phyloP scores from a whole-genome alignment of 1,140 invertebrate species.

The Drosophila varians region DNA sequence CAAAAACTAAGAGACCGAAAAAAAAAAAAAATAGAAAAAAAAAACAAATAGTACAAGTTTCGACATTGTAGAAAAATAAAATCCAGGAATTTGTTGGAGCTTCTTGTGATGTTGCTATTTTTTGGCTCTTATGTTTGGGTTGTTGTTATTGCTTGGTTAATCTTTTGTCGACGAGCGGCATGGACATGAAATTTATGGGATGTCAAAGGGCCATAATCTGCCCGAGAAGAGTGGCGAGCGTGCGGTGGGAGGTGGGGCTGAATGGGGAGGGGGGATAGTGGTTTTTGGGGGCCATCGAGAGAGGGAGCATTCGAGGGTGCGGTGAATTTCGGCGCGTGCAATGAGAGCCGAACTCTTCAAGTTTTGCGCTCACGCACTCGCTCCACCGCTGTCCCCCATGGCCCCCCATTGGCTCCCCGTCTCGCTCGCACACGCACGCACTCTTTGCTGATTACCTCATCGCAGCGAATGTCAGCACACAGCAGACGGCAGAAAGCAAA shows the following conservation, averaged over 20 bases:
- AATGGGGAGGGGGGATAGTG: neutral
- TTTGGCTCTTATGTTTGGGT: conserved; percentile 45
- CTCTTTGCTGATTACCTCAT: conserved; percentile 74
- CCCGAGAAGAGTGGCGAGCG: conserved; percentile 23
- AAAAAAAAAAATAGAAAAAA: neutral
- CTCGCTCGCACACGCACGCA: conserved; percentile 35
- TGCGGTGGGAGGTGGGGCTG: conserved; percentile 1
- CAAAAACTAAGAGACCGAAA: neutral
- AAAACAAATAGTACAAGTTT: conserved; percentile 46
- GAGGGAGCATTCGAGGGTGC: conserved; percentile 9
- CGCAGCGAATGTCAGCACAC: conserved; percentile 72
- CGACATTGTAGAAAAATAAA: conserved; percentile 32
- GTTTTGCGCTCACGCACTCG: conserved; percentile 59
- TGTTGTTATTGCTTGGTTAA: conserved; percentile 50
- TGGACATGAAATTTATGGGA: conserved; percentile 79
- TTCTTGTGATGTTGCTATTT: conserved; percentile 20
- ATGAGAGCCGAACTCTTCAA: conserved; percentile 56
- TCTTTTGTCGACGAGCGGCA: conserved; percentile 63
- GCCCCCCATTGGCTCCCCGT: neutral
- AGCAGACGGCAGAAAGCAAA: conserved; percentile 54
- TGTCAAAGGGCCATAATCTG: conserved; percentile 80
- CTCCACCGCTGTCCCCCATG: neutral
- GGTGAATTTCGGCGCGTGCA: conserved; percentile 62
- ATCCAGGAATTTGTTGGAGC: conserved; percentile 29
- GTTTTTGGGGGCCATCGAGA: neutral